Conservation (phyloP, 53 echinoderm and acorn worm genomes). For the Astropecten irregularis region DNA sequence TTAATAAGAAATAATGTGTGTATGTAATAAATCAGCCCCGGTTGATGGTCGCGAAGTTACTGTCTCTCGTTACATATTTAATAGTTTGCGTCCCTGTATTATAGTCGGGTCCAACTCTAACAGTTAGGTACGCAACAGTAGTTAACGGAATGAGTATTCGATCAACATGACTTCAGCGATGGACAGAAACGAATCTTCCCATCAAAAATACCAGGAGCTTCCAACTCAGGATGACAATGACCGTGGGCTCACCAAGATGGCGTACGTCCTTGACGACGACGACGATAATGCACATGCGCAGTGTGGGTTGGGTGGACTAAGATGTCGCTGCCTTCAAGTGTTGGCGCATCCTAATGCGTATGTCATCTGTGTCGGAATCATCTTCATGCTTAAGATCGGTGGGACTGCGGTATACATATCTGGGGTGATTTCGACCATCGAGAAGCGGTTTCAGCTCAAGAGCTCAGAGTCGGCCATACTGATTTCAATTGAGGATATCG, state of each 20-base stretch:
- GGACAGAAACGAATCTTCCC: not conserved
- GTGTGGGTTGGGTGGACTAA: constrained; percentile 10
- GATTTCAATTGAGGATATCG: constrained; percentile 74
- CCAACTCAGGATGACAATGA: not conserved
- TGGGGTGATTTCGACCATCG: constrained; percentile 75
- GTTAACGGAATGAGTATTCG: no score
- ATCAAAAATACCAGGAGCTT: not conserved
- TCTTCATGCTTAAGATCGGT: not conserved
- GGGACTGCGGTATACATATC: constrained; percentile 39
- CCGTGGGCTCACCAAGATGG: not conserved
- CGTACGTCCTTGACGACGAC: not conserved
- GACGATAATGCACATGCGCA: not conserved
- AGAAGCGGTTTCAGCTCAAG: constrained; percentile 85
- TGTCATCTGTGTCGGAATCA: not conserved
- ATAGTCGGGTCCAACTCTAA: no score
- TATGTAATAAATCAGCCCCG: no score
- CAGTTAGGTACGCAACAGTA: no score
- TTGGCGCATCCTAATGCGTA: constrained; percentile 31
- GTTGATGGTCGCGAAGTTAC: no score
- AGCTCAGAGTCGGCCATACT: constrained; percentile 82
- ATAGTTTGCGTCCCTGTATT: no score
- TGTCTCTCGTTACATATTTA: no score
- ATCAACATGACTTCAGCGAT: not conserved
- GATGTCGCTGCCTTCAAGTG: constrained; percentile 2
- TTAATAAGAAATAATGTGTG: no score